Percentiles rank a stretch among this genome's conserved stretches.
These are phyloP conservation scores for Tachycineta bicolor DNA, from an alignment of 2,113 vertebrate genomes.

Conservation along the genomic window DNA sequence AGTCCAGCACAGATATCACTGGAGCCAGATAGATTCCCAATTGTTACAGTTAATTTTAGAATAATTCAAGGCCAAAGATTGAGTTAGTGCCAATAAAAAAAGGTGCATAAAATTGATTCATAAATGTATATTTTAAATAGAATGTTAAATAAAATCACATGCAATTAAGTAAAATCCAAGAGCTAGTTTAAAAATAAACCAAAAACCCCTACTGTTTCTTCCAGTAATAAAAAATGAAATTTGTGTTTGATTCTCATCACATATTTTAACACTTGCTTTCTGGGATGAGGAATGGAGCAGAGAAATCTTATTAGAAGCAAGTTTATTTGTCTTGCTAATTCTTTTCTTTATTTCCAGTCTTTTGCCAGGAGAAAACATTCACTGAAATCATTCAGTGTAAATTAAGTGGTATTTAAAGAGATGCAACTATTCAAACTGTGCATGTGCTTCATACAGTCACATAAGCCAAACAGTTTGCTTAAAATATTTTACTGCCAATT, in stretches of 20 bases:
- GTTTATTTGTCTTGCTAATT: conserved; percentile 21
- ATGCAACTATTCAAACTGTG: background rate
- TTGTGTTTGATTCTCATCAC: background rate
- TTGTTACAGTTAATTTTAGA: background rate
- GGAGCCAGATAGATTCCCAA: background rate
- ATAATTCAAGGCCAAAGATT: background rate
- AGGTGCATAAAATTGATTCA: background rate
- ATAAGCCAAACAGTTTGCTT: background rate
- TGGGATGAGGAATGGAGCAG: background rate
- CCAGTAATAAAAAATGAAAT: background rate
- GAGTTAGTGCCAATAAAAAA: background rate
- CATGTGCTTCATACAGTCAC: background rate
- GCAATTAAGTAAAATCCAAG: background rate
- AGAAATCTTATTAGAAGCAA: background rate
- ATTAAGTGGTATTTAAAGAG: background rate
- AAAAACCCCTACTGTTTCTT: background rate
- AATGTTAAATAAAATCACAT: background rate
- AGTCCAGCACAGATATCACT: background rate
- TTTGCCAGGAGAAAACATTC: background rate
- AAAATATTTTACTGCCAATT: background rate
- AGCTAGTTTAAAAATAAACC: background rate
- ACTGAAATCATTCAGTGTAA: background rate
- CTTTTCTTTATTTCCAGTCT: background rate
- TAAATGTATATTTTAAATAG: background rate
- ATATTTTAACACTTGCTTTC: background rate